Evolutionary conservation across 2,888 invertebrate species (phyloP), one percentile per base, ranked within the genome.

Genomic region (Drosophila imparisetae): DNA sequence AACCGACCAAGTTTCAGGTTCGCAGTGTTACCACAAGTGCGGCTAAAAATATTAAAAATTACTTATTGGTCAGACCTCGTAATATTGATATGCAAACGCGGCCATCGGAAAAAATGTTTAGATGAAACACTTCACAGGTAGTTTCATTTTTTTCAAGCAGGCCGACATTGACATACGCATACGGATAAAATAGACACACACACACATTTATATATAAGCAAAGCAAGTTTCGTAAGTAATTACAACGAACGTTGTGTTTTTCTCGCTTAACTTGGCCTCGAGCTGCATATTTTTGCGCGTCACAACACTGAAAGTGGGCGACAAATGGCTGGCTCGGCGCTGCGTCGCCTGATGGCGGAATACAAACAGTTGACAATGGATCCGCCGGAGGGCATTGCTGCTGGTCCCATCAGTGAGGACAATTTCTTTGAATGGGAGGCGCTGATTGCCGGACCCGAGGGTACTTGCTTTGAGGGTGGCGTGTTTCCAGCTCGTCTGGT

Each of bases 361-460:
- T 97, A 97, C 91, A 97, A 97, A 95, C 97, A 99, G 93, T 93
- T 99, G 78, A 98, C 98, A 40, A 93, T 98, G 76, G 99, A 99
- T 94, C 98, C 99, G 63, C 99, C 99, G 21, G 98, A 99, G 94
- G 99, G 99, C 54, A 99, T 99, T 68, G 96, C 99, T 74, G 99
- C 99, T 71, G 99, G 99, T 0, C 99, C 99, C 32, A 95, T 98
- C 63, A 98, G 98, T 92, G 99, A 99, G 94, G 99, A 99, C 91
- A 99, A 99, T 92, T 99, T 99, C 93, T 99, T 99, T 93, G 99
- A 99, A 95, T 99, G 99, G 99, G 99, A 99, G 94, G 98, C 99
- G 18, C 93, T 98, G 29, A 99, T 99, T 86, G 98, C 98, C 38
- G 99, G 99, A 4, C 99, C 99, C 2, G 99, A 99, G 93, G 98